Evolutionary conservation across 1,140 invertebrate species (phyloP).

Genomic region (Listronotus oregonensis): DNA sequence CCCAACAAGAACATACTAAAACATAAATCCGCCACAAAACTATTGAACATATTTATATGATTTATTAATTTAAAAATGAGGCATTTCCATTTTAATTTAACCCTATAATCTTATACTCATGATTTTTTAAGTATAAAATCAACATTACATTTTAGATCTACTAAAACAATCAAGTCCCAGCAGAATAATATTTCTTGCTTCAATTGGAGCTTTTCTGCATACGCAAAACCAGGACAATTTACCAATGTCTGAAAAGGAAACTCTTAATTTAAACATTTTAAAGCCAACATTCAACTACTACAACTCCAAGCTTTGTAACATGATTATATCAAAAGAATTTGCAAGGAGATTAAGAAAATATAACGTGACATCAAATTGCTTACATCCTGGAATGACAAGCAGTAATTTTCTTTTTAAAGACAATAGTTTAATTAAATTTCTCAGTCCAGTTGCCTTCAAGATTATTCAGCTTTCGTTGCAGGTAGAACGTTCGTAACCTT

Average conservation of each 20-base stretch:
- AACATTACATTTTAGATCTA: constrained; percentile 55
- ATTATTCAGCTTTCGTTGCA: constrained; percentile 24
- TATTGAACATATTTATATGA: too few species aligned
- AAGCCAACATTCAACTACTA: constrained; percentile 41
- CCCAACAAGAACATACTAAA: too few species aligned
- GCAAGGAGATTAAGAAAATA: constrained; percentile 38
- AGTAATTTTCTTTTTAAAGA: constrained; percentile 31
- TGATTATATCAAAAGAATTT: constrained; percentile 48
- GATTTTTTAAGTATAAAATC: too few species aligned
- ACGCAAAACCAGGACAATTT: constrained; percentile 35
- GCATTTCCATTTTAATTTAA: too few species aligned
- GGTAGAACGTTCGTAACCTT: constrained; percentile 20
- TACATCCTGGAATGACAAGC: constrained; percentile 59
- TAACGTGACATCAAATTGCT: constrained; percentile 58
- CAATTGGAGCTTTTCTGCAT: constrained; percentile 40
- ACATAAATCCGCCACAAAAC: too few species aligned
- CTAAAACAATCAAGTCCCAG: constrained; percentile 43
- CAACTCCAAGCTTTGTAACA: constrained; percentile 52
- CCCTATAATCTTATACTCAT: too few species aligned
- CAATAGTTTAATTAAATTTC: constrained; percentile 8
- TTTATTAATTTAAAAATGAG: too few species aligned
- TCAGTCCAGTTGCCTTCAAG: not conserved
- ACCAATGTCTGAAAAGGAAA: constrained; percentile 21
- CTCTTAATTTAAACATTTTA: constrained; percentile 18
- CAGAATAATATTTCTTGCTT: constrained; percentile 49